These are phyloP conservation scores for Junonia oenone DNA, from an alignment of 2,888 invertebrate species.

Conservation along the genomic window DNA sequence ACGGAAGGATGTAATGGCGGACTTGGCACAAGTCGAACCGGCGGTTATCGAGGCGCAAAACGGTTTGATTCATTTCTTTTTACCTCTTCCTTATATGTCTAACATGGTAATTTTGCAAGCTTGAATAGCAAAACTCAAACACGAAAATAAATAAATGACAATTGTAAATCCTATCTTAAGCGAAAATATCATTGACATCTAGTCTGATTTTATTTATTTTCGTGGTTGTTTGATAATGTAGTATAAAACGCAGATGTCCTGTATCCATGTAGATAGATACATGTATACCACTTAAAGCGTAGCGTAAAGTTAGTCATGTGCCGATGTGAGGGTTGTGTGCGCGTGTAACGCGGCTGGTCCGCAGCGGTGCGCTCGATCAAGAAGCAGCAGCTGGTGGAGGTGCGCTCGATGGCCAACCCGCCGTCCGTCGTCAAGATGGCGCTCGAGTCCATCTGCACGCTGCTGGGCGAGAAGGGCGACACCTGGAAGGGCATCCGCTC, in stretches of 20 bases:
- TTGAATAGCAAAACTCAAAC: slow-evolving; percentile 1
- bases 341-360: slow-evolving; percentile 34
- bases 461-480: slow-evolving; percentile 93
- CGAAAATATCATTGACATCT: not conserved
- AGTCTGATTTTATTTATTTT: not conserved
- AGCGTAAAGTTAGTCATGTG: not conserved
- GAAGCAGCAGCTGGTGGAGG: slow-evolving; percentile 96
- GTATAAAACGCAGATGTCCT: not conserved
- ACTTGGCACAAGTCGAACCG: slow-evolving; percentile 98
- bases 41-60: slow-evolving; percentile 99
- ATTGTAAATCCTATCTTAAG: no score
- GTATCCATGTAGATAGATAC: not conserved
- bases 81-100: slow-evolving; percentile 10
- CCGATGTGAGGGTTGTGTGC: not conserved
- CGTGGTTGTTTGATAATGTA: not conserved
- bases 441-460: slow-evolving; percentile 94
- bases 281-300: not conserved
- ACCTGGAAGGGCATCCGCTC: slow-evolving; percentile 97
- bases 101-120: slow-evolving; percentile 2
- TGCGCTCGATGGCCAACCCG: slow-evolving; percentile 96
- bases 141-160: not conserved
- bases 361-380: slow-evolving; percentile 96
- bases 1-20: slow-evolving; percentile 95
- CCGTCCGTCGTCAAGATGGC: slow-evolving; percentile 95
- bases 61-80: slow-evolving; percentile 79